phyloP scores from a whole-genome alignment of 2,113 vertebrate genomes.

The Xenus cinereus region DNA sequence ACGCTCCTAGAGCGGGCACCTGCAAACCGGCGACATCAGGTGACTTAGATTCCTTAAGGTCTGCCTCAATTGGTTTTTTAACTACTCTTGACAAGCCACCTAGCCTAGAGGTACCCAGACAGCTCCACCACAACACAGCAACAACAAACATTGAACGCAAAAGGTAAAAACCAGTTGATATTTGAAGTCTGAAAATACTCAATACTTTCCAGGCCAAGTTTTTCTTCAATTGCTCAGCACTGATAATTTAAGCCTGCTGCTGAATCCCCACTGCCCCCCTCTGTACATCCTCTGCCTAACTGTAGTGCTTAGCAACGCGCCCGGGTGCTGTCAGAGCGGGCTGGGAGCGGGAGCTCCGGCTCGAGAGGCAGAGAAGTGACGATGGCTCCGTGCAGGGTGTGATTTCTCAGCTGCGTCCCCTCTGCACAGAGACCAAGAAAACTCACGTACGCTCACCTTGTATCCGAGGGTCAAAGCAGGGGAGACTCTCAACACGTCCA shows the following conservation, averaged over 20 bases:
- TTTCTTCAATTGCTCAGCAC: not conserved
- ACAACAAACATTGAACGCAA: rapidly evolving
- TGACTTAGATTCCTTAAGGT: not conserved
- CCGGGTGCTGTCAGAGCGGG: not conserved
- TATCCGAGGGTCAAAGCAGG: not conserved
- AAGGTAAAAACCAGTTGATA: not conserved
- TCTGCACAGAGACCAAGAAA: not conserved
- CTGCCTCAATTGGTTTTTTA: not conserved
- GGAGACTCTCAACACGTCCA: not conserved
- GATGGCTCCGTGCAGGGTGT: not conserved
- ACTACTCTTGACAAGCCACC: not conserved
- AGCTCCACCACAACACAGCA: not conserved
- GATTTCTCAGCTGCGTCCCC: not conserved
- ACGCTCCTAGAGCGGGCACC: no score
- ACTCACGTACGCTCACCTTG: not conserved
- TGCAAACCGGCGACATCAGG: not conserved
- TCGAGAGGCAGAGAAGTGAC: not conserved
- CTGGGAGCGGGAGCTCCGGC: not conserved
- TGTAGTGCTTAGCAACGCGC: not conserved
- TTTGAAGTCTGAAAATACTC: not conserved
- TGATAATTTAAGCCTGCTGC: constrained; percentile 20
- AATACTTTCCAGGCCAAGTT: not conserved
- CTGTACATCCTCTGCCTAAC: constrained; percentile 17
- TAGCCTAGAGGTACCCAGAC: not conserved
- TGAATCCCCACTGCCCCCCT: constrained; percentile 63